Base-by-base conservation (phyloP, 2,888 invertebrate genomes). In the Leptinotarsa haldemani region DNA sequence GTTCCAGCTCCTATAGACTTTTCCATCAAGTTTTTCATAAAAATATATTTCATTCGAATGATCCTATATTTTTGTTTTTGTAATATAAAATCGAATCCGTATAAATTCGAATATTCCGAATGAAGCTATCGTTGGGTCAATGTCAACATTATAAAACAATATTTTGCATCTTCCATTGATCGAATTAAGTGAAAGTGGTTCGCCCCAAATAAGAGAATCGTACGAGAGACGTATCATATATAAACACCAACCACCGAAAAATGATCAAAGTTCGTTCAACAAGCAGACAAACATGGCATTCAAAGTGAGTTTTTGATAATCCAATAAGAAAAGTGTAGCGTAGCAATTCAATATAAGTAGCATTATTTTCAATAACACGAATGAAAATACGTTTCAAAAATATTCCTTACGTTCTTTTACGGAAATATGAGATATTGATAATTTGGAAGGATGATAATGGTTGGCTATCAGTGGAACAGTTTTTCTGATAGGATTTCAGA, bases 201-300 rank as follows among this genome's bases (percentile, higher is more conserved):
- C 52, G 52, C 25, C 25, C 61, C 66, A 30, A 52, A 66, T 52
- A 52, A 50, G 50, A 50, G 7, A 25, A 50, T 9, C 40, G 9
- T 25, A 50, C n/a, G 18, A 25, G 52, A 40, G 53, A 30, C 3
- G n/a, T 12, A 53, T n/a, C 16, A 66, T 73, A 73, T 70, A 73
- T 69, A 66, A 69, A 66, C 50, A 1, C 50, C 13, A 30, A 7
- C 46, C 50, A 16, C 46, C 15, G 52, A 66, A 65, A 50, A 50
- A 52, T 50, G 2, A 52, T 66, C 50, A 50, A 48, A 66, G 50
- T 25, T 66, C 73, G 65, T 47, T 73, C 73, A 61, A 66, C 73
- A 70, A 58, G 65, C 50, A 66, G 25, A 66, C 61, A 58, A 72
- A 81, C 81, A 82, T 83, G 82, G 80, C 82, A 77, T 81, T 81